These are phyloP conservation scores for Bombus superbus DNA, from an alignment of 1,140 invertebrate species.

Conservation along the genomic window DNA sequence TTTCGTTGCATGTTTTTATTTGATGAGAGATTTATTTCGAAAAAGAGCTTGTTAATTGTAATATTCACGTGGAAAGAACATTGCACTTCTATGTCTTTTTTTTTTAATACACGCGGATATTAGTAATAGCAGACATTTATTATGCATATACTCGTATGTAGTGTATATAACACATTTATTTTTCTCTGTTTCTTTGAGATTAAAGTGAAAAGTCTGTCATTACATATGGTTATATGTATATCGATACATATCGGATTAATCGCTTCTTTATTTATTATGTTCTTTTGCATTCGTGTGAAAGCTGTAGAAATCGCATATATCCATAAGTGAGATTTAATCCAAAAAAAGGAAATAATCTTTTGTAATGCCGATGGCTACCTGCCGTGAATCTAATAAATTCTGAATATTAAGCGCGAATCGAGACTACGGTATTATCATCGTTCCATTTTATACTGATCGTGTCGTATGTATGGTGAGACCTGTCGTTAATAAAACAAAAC, in stretches of 20 bases:
- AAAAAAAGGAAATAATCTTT: constrained; percentile 8
- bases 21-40: not conserved
- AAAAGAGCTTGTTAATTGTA: not conserved
- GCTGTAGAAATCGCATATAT: not conserved
- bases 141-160: no score
- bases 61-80: not conserved
- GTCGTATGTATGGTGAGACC: constrained; percentile 20
- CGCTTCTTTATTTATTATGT: not conserved
- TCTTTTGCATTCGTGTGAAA: not conserved
- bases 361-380: constrained; percentile 4
- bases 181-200: not conserved
- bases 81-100: not conserved
- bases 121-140: not conserved
- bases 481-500: constrained; percentile 71
- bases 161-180: not conserved
- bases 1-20: not conserved
- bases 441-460: not conserved
- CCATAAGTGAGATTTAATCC: constrained; percentile 22
- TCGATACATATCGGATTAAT: not conserved
- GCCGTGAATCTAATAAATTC: constrained; percentile 21
- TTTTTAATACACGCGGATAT: not conserved
- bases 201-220: not conserved
- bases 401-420: constrained; percentile 10
- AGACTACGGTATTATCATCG: constrained; percentile 3
- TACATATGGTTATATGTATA: not conserved